phyloP scores from a whole-genome alignment of 92 coral and sea anemone species.

The Virgularia gustaviana region DNA sequence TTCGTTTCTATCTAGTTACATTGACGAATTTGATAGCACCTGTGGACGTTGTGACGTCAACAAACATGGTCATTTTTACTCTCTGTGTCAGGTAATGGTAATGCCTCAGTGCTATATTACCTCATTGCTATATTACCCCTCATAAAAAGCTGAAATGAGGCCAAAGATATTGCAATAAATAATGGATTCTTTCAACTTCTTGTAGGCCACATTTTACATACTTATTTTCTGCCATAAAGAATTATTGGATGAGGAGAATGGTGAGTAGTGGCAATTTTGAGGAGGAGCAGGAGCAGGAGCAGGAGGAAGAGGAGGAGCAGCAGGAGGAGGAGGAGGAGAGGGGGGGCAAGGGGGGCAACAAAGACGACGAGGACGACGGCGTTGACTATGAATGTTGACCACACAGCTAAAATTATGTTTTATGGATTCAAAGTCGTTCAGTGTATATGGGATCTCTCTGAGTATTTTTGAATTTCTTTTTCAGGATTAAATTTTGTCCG shows the following conservation, averaged over 20 bases:
- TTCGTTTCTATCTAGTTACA: conserved; percentile 56
- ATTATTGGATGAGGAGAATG: conserved; percentile 66
- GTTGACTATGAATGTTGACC: too few relatives aligned
- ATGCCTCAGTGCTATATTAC: too few relatives aligned
- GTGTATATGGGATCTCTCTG: too few relatives aligned
- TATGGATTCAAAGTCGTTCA: too few relatives aligned
- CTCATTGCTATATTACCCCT: too few relatives aligned
- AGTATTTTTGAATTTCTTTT: background rate
- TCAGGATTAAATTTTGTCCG: conserved; percentile 80
- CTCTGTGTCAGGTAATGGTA: conserved; percentile 89
- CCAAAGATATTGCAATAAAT: background rate
- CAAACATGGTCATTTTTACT: conserved; percentile 87
- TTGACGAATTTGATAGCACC: conserved; percentile 69
- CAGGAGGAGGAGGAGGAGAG: too few relatives aligned
- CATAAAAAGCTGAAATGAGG: background rate
- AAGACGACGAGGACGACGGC: too few relatives aligned
- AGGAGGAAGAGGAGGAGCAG: too few relatives aligned
- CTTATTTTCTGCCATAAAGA: conserved; percentile 78
- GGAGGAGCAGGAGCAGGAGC: too few relatives aligned
- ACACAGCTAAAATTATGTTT: too few relatives aligned
- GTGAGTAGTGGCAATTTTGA: conserved; percentile 40
- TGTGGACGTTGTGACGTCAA: conserved; percentile 64
- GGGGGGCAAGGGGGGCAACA: too few relatives aligned
- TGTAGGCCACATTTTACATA: conserved; percentile 81
- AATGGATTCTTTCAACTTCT: background rate